phyloP scores from a whole-genome alignment of 92 coral and sea anemone species.

The Epizoanthus fatuus region DNA sequence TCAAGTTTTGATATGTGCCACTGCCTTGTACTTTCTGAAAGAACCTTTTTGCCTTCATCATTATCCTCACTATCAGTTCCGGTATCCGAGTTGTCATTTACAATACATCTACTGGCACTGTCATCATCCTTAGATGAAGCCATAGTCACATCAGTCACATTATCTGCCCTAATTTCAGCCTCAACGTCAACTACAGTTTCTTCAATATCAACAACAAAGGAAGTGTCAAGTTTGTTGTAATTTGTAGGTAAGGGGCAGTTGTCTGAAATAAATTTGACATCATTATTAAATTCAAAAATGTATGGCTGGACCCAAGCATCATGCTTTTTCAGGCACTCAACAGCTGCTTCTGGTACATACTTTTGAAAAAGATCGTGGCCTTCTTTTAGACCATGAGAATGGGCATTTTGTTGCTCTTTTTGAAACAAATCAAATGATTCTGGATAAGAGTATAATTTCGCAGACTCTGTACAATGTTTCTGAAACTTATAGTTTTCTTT shows the following conservation, averaged over 20 bases:
- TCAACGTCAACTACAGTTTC: slow-evolving; percentile 1
- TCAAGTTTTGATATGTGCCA: slow-evolving; percentile 26
- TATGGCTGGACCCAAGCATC: slow-evolving; percentile 30
- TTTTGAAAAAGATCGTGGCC: slow-evolving; percentile 22
- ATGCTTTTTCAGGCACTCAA: slow-evolving; percentile 10
- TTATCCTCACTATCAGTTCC: not conserved
- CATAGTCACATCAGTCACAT: too few species aligned
- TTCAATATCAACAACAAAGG: slow-evolving; percentile 23
- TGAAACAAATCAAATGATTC: slow-evolving; percentile 28
- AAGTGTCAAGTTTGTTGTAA: slow-evolving; percentile 36
- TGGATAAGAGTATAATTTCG: slow-evolving; percentile 13
- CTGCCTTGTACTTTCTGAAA: not conserved
- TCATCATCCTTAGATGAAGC: slow-evolving; percentile 17
- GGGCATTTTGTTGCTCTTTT: slow-evolving; percentile 41
- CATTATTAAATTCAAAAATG: slow-evolving; percentile 10
- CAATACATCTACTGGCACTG: not conserved
- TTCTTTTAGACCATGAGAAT: slow-evolving; percentile 2
- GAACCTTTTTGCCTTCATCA: slow-evolving; percentile 6
- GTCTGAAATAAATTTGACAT: slow-evolving; percentile 23
- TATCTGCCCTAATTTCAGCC: not conserved
- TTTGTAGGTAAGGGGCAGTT: slow-evolving; percentile 12
- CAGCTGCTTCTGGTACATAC: slow-evolving; percentile 31
- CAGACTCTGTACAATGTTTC: not conserved
- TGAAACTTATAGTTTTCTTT: slow-evolving; percentile 23
- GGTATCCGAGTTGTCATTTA: not conserved